phyloP scores from a whole-genome alignment of 2,113 vertebrate genomes.

The Ellobius talpinus region DNA sequence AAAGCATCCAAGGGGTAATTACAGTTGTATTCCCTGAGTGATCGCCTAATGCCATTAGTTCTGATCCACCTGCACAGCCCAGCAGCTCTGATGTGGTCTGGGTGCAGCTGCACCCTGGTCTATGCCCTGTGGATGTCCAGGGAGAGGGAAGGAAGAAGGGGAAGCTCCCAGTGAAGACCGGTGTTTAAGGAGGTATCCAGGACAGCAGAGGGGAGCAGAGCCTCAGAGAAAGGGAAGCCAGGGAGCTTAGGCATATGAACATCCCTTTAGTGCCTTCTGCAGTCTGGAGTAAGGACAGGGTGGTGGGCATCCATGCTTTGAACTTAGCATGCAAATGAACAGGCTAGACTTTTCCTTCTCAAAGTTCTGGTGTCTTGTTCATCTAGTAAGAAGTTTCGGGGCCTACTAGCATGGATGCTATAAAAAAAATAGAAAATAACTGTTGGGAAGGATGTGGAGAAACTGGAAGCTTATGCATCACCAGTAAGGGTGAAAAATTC shows the following conservation, averaged over 20 bases:
- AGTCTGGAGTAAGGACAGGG: background rate
- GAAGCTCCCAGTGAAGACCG: background rate
- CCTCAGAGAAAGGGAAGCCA: background rate
- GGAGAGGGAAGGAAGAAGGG: background rate
- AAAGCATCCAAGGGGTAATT: constrained; percentile 78
- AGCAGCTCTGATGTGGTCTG: background rate
- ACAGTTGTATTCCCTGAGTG: constrained; percentile 73
- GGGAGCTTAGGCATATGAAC: background rate
- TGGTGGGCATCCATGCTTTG: background rate
- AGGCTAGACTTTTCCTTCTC: background rate
- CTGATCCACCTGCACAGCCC: constrained; percentile 54
- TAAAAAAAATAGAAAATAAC: background rate
- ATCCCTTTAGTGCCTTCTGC: background rate
- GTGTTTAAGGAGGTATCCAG: background rate
- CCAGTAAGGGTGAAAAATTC: background rate
- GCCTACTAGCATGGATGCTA: background rate
- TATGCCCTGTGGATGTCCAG: background rate
- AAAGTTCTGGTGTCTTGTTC: background rate
- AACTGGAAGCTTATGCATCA: background rate
- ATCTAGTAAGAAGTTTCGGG: background rate
- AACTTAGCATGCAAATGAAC: background rate
- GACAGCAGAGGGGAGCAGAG: background rate
- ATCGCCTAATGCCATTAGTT: constrained; percentile 76
- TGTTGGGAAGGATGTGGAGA: background rate
- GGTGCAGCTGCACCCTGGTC: constrained; percentile 58